Base-by-base conservation (phyloP, 2,797 vertebrate species). In the Apogon hyalosoma region DNA sequence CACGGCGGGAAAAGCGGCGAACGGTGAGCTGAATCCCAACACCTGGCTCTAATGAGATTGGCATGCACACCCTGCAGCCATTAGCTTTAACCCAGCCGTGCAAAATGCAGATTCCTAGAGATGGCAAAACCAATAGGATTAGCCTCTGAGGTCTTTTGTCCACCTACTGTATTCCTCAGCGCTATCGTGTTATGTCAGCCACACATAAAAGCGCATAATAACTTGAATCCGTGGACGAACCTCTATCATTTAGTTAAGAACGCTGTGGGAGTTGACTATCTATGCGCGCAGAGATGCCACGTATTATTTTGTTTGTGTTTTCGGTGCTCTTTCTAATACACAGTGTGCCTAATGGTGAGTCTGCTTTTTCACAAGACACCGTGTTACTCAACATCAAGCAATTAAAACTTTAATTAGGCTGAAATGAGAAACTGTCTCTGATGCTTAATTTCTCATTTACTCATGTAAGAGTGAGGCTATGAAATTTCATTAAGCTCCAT, bases 351-450 rank as follows among this genome's bases (percentile, higher is more conserved):
- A 78, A 85, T 71, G 71, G 74, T 69, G 71, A 85, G 78, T 81
- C 73, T 67, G 73, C 73, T 79, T 84, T 87, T 88, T 82, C 75
- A 73, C 71, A 70, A 77, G 73, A 75, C 79, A 80, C 74, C 21
- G 70, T 79, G 82, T 80, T 75, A 63, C 78, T 77, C 75, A 16
- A 87, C 87, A 87, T 90, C 80, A 52, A 80, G 85, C 89, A 92
- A 94, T 93, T 92, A 92, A 92, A 93, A 93, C 86, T 90, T 90
- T 90, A 93, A 92, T 93, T 90, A 88, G 67, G 78, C 80, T 77
- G 77, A 84, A 92, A 90, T 89, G 88, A 89, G 87, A 87, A 89
- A 88, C 84, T 86, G 85, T 87, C 89, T 90, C 80, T 76, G 80
- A 91, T 85, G 86, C 79, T 88, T 92, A 88, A 89, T 93, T 91